Conservation (phyloP, 2,888 invertebrate species). For the Ceriagrion tenellum region DNA sequence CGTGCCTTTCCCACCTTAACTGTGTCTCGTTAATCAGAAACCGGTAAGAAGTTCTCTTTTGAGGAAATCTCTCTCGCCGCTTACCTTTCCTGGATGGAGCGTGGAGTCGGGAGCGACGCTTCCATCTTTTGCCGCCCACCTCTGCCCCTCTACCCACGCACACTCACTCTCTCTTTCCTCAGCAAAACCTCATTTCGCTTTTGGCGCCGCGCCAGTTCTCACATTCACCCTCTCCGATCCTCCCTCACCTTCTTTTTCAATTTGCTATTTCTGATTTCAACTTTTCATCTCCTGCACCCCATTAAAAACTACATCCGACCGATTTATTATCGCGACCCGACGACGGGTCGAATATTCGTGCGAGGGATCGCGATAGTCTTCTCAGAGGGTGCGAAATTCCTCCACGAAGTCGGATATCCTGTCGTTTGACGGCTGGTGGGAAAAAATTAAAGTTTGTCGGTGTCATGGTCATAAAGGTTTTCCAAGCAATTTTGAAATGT, state of each 20-base stretch:
- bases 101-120: too few species aligned
- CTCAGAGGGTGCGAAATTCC: background rate
- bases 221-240: background rate
- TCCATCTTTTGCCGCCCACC: too few species aligned
- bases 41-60: background rate
- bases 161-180: background rate
- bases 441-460: background rate
- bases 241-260: background rate
- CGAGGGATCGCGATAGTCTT: background rate
- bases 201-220: background rate
- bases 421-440: background rate
- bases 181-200: background rate
- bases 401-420: background rate
- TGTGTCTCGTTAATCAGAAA: background rate
- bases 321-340: background rate
- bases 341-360: background rate
- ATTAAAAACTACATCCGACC: background rate
- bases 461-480: too few species aligned
- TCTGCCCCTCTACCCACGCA: background rate
- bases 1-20: too few species aligned
- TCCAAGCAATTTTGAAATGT: too few species aligned
- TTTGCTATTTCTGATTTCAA: background rate
- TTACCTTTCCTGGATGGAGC: background rate
- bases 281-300: background rate
- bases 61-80: background rate